Conservation (phyloP, 2,888 invertebrate genomes). For the Agrochola litura region DNA sequence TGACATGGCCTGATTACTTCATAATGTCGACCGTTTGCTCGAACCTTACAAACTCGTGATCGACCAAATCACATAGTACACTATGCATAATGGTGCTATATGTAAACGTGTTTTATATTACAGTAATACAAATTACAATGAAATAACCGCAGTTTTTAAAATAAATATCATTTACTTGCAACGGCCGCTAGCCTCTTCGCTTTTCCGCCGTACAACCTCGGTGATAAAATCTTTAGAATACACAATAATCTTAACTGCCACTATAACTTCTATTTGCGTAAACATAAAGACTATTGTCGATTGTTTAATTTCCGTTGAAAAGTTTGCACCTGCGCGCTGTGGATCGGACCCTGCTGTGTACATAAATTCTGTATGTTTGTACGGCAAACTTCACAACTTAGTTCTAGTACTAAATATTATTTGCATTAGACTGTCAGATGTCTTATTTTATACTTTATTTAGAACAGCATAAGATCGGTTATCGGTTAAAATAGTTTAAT, state of each 20-base stretch:
- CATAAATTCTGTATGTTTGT: conserved; percentile 69
- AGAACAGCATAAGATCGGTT: conserved; percentile 8
- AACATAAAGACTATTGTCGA: conserved; percentile 58
- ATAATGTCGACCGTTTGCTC: conserved; percentile 11
- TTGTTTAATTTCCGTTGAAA: conserved; percentile 44
- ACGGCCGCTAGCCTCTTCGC: conserved; percentile 68
- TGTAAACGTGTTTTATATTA: conserved; percentile 15
- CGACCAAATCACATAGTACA: conserved; percentile 14
- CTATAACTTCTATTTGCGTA: conserved; percentile 48
- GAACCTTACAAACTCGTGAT: conserved; percentile 42
- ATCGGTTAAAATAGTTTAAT: conserved; percentile 26
- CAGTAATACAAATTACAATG: conserved; percentile 28
- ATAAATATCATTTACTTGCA: conserved; percentile 59
- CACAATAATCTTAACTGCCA: conserved; percentile 36
- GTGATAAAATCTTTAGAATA: conserved; percentile 73
- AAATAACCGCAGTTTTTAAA: conserved; percentile 59
- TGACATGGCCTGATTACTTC: conserved; percentile 36
- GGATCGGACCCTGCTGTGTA: conserved; percentile 66
- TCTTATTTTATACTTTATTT: conserved; percentile 45
- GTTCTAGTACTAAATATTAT: conserved; percentile 47
- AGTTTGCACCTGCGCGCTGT: conserved; percentile 58
- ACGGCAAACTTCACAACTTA: conserved; percentile 63
- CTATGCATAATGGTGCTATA: conserved; percentile 6
- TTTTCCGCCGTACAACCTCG: conserved; percentile 77
- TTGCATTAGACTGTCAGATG: conserved; percentile 16